phyloP scores from a whole-genome alignment of 1,140 invertebrate species.

The Leptinotarsa lineolata region DNA sequence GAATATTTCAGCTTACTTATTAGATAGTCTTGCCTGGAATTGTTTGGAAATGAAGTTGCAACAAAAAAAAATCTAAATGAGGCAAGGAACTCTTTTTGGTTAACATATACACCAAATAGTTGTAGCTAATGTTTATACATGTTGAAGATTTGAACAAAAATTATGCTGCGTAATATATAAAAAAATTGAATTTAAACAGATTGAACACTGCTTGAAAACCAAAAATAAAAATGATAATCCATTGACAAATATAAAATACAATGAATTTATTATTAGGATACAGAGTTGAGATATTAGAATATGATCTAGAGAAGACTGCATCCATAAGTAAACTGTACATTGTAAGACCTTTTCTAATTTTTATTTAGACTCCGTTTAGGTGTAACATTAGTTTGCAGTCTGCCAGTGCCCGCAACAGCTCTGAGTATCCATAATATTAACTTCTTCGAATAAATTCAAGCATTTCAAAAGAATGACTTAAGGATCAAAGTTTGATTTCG shows the following conservation, averaged over 20 bases:
- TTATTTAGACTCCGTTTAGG: slow-evolving; percentile 48
- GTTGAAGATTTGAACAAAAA: slow-evolving; percentile 43
- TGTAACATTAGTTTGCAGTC: slow-evolving; percentile 47
- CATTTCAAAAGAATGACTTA: too few species aligned
- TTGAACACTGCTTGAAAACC: slow-evolving; percentile 47
- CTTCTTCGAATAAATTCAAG: too few species aligned
- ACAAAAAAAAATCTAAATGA: slow-evolving; percentile 39
- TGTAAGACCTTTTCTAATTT: slow-evolving; percentile 49
- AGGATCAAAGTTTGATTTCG: too few species aligned
- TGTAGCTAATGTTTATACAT: slow-evolving; percentile 50
- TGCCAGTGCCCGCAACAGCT: slow-evolving; percentile 48
- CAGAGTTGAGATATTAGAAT: slow-evolving; percentile 51
- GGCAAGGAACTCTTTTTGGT: slow-evolving; percentile 31
- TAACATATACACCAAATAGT: slow-evolving; percentile 47
- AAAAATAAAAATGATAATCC: slow-evolving; percentile 54
- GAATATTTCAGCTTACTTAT: background rate
- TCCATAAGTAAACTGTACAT: slow-evolving; percentile 52
- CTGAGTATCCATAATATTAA: background rate
- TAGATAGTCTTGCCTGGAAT: slow-evolving; percentile 9
- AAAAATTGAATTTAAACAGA: slow-evolving; percentile 44
- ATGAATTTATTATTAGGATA: slow-evolving; percentile 56
- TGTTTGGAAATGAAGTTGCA: slow-evolving; percentile 12
- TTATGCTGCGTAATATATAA: slow-evolving; percentile 45
- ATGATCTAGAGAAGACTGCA: slow-evolving; percentile 54
- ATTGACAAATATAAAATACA: slow-evolving; percentile 57